Percentiles rank a stretch among this genome's conserved stretches.
phyloP scores from a whole-genome alignment of 2,113 vertebrate species.

The Mirounga angustirostris region DNA sequence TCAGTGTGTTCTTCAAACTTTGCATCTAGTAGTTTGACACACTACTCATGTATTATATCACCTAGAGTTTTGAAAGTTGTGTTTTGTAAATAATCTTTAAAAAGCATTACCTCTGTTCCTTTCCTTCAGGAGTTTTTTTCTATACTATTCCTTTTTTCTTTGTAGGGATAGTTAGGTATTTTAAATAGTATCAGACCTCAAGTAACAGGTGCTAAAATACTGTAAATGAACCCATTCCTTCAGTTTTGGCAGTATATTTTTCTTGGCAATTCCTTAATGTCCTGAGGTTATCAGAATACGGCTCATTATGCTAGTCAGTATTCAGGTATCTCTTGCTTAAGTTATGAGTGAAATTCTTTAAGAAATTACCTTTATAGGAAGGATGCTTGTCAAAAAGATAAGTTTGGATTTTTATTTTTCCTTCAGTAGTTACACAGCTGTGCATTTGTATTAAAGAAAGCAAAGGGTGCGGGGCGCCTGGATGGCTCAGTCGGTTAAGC shows the following conservation, averaged over 20 bases:
- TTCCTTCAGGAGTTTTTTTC: not conserved
- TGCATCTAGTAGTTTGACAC: not conserved
- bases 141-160: not conserved
- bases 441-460: not conserved
- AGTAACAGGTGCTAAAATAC: not conserved
- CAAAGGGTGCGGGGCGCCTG: not conserved
- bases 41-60: not conserved
- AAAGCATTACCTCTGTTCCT: not conserved
- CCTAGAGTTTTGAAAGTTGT: not conserved
- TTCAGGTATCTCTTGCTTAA: not conserved
- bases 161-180: not conserved
- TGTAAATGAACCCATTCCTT: not conserved
- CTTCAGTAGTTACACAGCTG: not conserved
- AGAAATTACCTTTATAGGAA: not conserved
- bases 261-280: not conserved
- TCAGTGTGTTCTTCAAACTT: not conserved
- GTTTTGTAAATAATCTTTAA: not conserved
- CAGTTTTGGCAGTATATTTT: not conserved
- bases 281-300: not conserved
- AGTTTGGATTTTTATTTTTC: not conserved
- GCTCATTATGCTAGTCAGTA: not conserved
- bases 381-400: not conserved
- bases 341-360: conserved; percentile 7
- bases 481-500: too few species aligned
- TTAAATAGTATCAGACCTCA: not conserved